phyloP scores from a whole-genome alignment of 2,888 invertebrate species.

The Rotaria socialis region DNA sequence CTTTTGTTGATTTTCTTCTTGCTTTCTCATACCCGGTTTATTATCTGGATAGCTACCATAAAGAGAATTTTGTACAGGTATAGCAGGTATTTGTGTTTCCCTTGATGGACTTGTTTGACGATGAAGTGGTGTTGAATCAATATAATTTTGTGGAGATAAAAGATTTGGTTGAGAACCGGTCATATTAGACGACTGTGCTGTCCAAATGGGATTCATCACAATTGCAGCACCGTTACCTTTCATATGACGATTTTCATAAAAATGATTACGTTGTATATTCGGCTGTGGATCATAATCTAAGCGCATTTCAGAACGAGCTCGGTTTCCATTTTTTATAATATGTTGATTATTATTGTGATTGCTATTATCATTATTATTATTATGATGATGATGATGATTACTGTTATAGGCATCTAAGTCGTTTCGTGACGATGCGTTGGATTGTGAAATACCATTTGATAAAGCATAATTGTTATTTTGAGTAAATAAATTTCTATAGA shows the following conservation, averaged over 20 bases:
- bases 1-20: not conserved
- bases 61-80: not conserved
- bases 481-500: not conserved
- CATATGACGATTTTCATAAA: not conserved
- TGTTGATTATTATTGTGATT: not conserved
- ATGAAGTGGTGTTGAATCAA: not conserved
- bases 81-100: not conserved
- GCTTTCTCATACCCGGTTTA: not conserved
- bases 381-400: not conserved
- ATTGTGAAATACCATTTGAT: not conserved
- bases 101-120: not conserved
- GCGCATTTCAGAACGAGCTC: not conserved
- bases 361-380: not conserved
- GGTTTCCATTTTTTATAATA: not conserved
- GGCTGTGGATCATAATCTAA: not conserved
- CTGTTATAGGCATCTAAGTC: not conserved
- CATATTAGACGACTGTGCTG: not conserved
- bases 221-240: not conserved
- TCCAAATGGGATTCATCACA: not conserved
- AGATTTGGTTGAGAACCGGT: not conserved
- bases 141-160: not conserved
- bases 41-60: conserved; percentile 27
- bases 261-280: not conserved
- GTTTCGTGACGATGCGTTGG: not conserved
- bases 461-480: not conserved